A percentile compares a stretch with the other conserved stretches of the same genome.
Conservation (phyloP, 1,140 invertebrate species). For the Temnothorax curvispinosus region DNA sequence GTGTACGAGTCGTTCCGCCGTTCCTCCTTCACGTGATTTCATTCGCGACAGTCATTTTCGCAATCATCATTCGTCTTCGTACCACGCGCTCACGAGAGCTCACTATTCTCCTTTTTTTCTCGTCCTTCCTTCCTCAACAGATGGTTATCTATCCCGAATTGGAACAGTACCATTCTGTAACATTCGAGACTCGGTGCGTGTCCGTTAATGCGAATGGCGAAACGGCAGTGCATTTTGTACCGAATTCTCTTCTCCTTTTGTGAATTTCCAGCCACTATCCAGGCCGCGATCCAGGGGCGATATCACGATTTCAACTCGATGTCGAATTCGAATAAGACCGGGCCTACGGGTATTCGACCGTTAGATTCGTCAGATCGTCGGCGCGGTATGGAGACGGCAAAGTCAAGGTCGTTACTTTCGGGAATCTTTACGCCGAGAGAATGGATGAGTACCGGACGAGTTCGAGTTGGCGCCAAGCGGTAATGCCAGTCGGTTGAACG, state of each 20-base stretch:
- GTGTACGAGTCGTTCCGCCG: neutral
- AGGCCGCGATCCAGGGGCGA: too few species aligned
- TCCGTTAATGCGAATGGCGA: neutral
- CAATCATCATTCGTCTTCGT: neutral
- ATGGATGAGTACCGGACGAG: neutral
- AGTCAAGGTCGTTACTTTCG: slow-evolving; percentile 62
- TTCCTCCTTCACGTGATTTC: slow-evolving; percentile 14
- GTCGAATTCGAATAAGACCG: neutral
- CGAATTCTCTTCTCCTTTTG: neutral
- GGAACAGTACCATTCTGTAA: neutral
- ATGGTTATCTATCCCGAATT: neutral
- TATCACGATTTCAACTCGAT: neutral
- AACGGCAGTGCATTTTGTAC: neutral
- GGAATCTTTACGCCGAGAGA: slow-evolving; percentile 34
- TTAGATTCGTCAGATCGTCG: slow-evolving; percentile 18
- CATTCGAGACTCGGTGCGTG: neutral
- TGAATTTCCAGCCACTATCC: neutral
- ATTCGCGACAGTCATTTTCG: neutral
- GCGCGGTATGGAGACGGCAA: neutral
- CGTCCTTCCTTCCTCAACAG: neutral
- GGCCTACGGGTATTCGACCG: slow-evolving; percentile 3
- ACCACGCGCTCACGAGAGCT: neutral
- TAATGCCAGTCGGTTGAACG: neutral
- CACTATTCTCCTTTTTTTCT: neutral
- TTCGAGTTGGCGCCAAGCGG: slow-evolving; percentile 47